Percentiles rank a stretch among this genome's conserved stretches.
Evolutionary conservation across 2,797 vertebrate genomes (phyloP).

Genomic region (Characodon lateralis): DNA sequence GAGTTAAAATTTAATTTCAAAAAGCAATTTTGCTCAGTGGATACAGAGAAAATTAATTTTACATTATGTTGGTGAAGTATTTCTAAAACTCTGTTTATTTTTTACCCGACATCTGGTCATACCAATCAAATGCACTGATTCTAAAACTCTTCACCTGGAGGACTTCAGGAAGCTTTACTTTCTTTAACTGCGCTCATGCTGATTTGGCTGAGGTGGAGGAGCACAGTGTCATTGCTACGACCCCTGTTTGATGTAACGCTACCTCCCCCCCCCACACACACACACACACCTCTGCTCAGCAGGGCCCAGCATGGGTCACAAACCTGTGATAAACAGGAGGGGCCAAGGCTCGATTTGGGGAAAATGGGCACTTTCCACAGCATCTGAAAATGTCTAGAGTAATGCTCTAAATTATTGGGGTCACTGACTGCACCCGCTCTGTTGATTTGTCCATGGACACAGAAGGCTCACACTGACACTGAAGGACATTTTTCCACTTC

Average conservation of each 20-base stretch:
- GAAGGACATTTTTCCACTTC: constrained; percentile 82
- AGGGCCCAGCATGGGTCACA: constrained; percentile 80
- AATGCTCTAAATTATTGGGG: constrained; percentile 86
- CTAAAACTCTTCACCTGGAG: constrained; percentile 28
- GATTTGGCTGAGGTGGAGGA: constrained; percentile 75
- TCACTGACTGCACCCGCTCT: constrained; percentile 82
- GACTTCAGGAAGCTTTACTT: constrained; percentile 59
- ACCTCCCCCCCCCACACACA: constrained; percentile 23
- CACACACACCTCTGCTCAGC: constrained; percentile 65
- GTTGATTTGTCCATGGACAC: constrained; percentile 85
- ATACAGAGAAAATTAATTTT: not conserved
- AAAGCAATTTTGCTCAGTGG: not conserved
- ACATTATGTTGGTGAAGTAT: constrained; percentile 15
- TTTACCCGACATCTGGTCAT: constrained; percentile 37
- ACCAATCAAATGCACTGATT: constrained; percentile 36
- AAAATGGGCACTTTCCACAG: constrained; percentile 79
- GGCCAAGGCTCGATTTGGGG: constrained; percentile 75
- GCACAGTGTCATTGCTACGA: constrained; percentile 81
- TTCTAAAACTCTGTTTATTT: constrained; percentile 28
- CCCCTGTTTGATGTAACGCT: constrained; percentile 76
- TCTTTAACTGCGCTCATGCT: constrained; percentile 53
- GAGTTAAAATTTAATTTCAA: not conserved
- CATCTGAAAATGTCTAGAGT: constrained; percentile 80
- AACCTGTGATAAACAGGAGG: constrained; percentile 86
- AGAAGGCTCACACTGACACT: constrained; percentile 80